A percentile compares a stretch with the other conserved stretches of the same genome.
phyloP scores from a whole-genome alignment of 30 jellyfish, hydroid and myxozoan genomes.

The Pelagia noctiluca region DNA sequence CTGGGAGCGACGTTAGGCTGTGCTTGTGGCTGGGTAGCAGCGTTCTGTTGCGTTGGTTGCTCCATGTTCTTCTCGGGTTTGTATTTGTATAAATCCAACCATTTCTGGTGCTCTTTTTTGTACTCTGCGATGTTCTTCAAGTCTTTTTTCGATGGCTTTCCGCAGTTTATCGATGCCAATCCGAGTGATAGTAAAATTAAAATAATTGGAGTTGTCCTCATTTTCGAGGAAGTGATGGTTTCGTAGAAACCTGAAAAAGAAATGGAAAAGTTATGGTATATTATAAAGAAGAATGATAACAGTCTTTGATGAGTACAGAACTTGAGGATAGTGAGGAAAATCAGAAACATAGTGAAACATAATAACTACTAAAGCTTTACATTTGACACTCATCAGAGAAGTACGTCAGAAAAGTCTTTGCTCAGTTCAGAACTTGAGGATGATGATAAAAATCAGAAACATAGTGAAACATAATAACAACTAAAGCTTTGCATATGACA shows the following conservation, averaged over 20 bases:
- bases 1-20: constrained; percentile 34
- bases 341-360: background rate
- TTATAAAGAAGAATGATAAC: background rate
- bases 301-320: too few species aligned
- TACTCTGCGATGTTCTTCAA: constrained; percentile 60
- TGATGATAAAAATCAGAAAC: too few species aligned
- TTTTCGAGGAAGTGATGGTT: constrained; percentile 60
- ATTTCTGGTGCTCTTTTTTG: constrained; percentile 78
- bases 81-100: constrained; percentile 77
- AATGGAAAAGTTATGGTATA: background rate
- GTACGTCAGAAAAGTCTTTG: background rate
- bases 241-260: constrained; percentile 60
- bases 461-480: too few species aligned
- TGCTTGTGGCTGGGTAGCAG: constrained; percentile 14
- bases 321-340: background rate
- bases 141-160: constrained; percentile 50
- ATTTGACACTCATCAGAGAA: background rate
- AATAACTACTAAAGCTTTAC: background rate
- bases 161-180: constrained; percentile 23
- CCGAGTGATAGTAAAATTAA: constrained; percentile 46
- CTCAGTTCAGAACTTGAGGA: background rate
- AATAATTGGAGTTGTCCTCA: constrained; percentile 73
- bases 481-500: too few species aligned
- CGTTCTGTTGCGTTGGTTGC: constrained; percentile 9
- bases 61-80: constrained; percentile 40